phyloP scores from a whole-genome alignment of 2,113 vertebrate genomes.

The Fulmarus glacialis region DNA sequence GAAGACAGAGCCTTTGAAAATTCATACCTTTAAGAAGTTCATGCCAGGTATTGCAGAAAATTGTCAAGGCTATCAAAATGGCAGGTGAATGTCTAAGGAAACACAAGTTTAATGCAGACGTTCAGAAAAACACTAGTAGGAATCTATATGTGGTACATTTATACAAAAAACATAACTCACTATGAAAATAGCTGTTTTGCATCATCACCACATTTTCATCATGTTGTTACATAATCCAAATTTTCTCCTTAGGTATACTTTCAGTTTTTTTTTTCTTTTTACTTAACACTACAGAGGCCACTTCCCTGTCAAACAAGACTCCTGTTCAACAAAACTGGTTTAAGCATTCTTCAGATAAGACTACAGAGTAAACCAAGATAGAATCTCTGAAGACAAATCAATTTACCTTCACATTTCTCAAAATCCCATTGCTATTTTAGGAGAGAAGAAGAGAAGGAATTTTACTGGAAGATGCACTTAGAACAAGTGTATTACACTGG shows the following conservation, averaged over 20 bases:
- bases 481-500: fast-evolving
- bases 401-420: neutral
- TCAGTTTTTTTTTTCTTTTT: neutral
- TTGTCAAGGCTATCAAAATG: neutral
- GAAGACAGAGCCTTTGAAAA: neutral
- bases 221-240: fast-evolving
- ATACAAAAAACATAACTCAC: neutral
- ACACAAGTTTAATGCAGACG: neutral
- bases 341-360: neutral
- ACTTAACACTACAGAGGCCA: fast-evolving
- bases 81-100: neutral
- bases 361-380: neutral
- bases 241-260: neutral
- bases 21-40: neutral
- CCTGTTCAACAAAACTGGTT: neutral
- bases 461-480: neutral
- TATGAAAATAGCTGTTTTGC: neutral
- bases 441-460: neutral
- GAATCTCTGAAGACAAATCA: neutral
- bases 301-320: neutral
- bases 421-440: neutral
- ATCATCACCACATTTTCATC: neutral
- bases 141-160: fast-evolving
- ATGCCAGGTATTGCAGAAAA: neutral
- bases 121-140: neutral